phyloP scores from a whole-genome alignment of 2,113 vertebrate species.

The Vidua macroura region DNA sequence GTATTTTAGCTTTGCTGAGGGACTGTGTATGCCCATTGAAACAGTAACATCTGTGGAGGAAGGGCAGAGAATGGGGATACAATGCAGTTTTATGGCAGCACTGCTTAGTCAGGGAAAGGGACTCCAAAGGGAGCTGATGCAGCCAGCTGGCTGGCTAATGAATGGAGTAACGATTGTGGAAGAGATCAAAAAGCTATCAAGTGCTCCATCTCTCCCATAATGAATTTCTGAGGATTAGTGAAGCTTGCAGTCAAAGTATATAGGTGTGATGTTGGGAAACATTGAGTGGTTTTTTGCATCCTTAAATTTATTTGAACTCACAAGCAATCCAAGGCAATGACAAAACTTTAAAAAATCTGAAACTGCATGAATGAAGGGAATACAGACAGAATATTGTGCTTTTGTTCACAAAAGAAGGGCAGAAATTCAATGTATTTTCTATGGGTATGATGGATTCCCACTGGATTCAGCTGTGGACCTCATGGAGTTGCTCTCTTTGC shows the following conservation, averaged over 20 bases:
- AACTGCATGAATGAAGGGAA: neutral
- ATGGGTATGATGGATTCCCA: neutral
- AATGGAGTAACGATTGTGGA: neutral
- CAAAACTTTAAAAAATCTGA: neutral
- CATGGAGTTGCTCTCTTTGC: neutral
- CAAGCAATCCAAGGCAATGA: neutral
- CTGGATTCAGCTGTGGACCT: neutral
- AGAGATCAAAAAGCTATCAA: constrained; percentile 21
- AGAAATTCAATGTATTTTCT: neutral
- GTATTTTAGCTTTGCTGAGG: constrained; percentile 34
- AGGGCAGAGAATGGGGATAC: constrained; percentile 21
- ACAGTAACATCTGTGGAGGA: constrained; percentile 55
- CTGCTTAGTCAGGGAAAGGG: constrained; percentile 58
- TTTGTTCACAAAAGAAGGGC: neutral
- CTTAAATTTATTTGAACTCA: neutral
- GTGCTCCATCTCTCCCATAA: neutral
- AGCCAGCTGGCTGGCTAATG: constrained; percentile 39
- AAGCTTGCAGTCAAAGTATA: neutral
- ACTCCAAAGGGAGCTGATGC: constrained; percentile 22
- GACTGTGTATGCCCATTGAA: constrained; percentile 55
- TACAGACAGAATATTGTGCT: neutral
- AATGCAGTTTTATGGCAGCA: constrained; percentile 54
- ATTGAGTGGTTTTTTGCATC: neutral
- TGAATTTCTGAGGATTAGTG: neutral
- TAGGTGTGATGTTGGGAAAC: neutral